A percentile compares a stretch with the other conserved stretches of the same genome.
phyloP scores from a whole-genome alignment of 2,113 vertebrate species.

The Passerina amoena region DNA sequence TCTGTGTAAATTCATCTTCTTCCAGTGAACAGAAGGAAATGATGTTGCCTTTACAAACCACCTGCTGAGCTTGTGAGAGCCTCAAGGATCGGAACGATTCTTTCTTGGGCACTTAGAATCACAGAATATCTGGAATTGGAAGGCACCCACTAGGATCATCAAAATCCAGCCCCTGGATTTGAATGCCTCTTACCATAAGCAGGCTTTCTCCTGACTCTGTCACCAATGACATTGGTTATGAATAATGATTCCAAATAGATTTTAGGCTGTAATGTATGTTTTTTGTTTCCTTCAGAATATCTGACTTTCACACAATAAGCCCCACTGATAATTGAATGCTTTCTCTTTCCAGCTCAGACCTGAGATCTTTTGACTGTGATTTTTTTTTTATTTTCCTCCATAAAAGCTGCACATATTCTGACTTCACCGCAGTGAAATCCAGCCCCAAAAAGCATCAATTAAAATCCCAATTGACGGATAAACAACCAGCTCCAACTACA shows the following conservation, averaged over 20 bases:
- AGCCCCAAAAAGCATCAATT: background rate
- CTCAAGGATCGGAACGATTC: background rate
- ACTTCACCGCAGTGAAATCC: background rate
- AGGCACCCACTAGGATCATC: background rate
- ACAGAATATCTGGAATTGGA: fast-evolving
- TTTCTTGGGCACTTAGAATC: background rate
- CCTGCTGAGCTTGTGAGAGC: background rate
- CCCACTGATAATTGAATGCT: background rate
- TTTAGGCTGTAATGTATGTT: fast-evolving
- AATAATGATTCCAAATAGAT: background rate
- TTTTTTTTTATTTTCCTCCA: background rate
- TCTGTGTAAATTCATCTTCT: background rate
- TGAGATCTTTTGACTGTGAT: background rate
- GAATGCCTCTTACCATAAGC: background rate
- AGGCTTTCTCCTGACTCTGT: background rate
- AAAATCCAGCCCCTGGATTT: background rate
- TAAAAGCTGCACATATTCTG: background rate
- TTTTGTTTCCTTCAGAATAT: background rate
- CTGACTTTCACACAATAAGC: background rate
- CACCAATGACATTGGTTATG: fast-evolving
- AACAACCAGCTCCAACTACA: background rate
- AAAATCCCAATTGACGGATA: background rate
- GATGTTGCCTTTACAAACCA: background rate
- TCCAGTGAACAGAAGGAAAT: background rate
- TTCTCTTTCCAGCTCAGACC: background rate